Evolutionary conservation across 2,797 vertebrate genomes (phyloP).

Genomic region (Tolypeutes matacus): DNA sequence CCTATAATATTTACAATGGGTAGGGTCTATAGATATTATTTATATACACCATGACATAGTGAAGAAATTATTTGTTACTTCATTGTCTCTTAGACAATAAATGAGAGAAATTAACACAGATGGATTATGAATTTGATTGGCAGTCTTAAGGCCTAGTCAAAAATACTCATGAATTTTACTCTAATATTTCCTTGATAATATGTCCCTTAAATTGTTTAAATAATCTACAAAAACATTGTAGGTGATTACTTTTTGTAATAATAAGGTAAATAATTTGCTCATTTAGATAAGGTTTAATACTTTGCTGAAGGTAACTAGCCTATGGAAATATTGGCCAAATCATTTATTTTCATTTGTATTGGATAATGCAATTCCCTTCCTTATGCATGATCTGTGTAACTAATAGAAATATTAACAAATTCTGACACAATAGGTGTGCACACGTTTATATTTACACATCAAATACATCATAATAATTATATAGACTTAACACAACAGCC

Average conservation of each 20-base stretch:
- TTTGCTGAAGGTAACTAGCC: neutral
- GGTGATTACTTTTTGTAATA: neutral
- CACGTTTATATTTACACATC: neutral
- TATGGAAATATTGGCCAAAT: conserved; percentile 23
- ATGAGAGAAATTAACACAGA: conserved; percentile 43
- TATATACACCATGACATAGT: conserved; percentile 35
- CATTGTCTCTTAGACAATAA: conserved; percentile 54
- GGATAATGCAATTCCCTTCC: conserved; percentile 34
- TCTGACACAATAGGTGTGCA: neutral
- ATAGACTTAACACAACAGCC: neutral
- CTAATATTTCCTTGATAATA: conserved; percentile 1
- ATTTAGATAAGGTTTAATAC: conserved; percentile 41
- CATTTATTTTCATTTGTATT: conserved; percentile 61
- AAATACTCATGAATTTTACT: conserved; percentile 37
- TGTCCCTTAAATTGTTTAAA: neutral
- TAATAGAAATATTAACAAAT: conserved; percentile 35
- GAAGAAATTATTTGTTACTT: conserved; percentile 44
- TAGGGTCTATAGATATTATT: conserved; percentile 40
- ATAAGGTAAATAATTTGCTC: neutral
- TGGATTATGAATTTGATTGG: conserved; percentile 50
- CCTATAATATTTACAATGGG: conserved; percentile 44
- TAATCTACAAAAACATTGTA: neutral
- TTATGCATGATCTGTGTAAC: neutral
- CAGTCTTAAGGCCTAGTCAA: neutral
- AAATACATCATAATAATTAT: neutral